Evolutionary conservation across 2,888 invertebrate species (phyloP).

Genomic region (Unio delphinus): DNA sequence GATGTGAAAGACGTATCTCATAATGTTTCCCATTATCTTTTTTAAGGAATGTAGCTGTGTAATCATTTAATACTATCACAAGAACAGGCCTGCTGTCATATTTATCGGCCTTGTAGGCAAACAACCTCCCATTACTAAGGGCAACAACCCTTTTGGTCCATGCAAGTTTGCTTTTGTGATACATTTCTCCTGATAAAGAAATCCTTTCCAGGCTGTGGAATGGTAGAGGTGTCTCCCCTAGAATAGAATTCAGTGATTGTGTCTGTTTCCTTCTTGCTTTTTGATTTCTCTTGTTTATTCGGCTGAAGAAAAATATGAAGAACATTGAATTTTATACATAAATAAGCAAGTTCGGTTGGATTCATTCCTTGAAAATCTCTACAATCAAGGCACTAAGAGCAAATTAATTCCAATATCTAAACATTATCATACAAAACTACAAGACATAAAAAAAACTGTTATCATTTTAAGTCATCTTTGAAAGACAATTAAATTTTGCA

Average conservation of each 20-base stretch:
- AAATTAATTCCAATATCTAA: no score
- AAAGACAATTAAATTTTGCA: no score
- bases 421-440: no score
- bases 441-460: no score
- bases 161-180: conserved; percentile 55
- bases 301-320: conserved; percentile 28
- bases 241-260: conserved; percentile 37
- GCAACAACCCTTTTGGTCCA: conserved; percentile 63
- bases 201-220: conserved; percentile 52
- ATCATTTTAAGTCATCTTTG: no score
- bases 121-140: conserved; percentile 52
- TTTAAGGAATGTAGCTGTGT: conserved; percentile 51
- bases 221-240: conserved; percentile 51
- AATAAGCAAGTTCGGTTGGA: no score
- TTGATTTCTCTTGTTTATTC: conserved; percentile 44
- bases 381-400: no score
- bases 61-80: conserved; percentile 55
- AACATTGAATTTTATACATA: no score
- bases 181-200: conserved; percentile 57
- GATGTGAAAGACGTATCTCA: conserved; percentile 59
- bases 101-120: conserved; percentile 57
- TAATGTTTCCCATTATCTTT: conserved; percentile 53
- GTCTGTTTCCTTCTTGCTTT: conserved; percentile 31
- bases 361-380: no score
- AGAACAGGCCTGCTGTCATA: conserved; percentile 50